Percentiles rank a stretch among this genome's conserved stretches.
These are phyloP conservation scores for Apis dorsata DNA, from an alignment of 1,140 invertebrate genomes.

Conservation along the genomic window DNA sequence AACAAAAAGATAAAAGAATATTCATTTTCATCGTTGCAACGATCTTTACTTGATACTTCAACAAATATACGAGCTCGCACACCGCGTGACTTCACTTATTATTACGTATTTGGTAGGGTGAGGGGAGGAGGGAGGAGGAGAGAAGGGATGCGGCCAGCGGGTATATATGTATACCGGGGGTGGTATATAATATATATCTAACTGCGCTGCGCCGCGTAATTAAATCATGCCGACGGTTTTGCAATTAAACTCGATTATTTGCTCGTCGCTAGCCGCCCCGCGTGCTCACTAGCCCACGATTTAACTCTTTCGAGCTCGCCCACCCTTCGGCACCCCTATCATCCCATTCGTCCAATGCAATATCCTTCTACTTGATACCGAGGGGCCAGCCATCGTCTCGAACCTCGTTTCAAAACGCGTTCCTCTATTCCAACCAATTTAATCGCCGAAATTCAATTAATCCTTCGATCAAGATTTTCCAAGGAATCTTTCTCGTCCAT, in stretches of 20 bases:
- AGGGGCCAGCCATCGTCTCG: conserved; percentile 63
- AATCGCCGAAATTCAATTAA: conserved; percentile 40
- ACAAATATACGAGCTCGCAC: conserved; percentile 10
- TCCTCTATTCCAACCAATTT: conserved; percentile 64
- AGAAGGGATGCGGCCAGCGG: background rate
- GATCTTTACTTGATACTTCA: conserved; percentile 28
- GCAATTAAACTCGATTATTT: conserved; percentile 82
- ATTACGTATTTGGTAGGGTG: conserved; percentile 40
- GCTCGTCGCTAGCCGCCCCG: conserved; percentile 76
- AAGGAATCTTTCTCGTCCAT: background rate
- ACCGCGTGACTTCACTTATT: conserved; percentile 52
- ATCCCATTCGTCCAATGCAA: conserved; percentile 64
- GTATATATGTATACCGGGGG: conserved; percentile 33
- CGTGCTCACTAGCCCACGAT: conserved; percentile 71
- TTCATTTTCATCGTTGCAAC: background rate
- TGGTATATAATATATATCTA: conserved; percentile 64
- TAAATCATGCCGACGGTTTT: conserved; percentile 81
- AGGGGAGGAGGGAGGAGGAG: background rate
- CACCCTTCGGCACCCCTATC: conserved; percentile 60
- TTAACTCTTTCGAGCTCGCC: conserved; percentile 76
- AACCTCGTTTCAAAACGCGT: conserved; percentile 66
- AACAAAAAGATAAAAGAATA: background rate
- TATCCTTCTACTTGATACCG: conserved; percentile 75
- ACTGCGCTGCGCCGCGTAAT: conserved; percentile 75
- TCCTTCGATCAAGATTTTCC: background rate